Conservation (phyloP, 1,140 invertebrate genomes). For the Seison nebaliae region DNA sequence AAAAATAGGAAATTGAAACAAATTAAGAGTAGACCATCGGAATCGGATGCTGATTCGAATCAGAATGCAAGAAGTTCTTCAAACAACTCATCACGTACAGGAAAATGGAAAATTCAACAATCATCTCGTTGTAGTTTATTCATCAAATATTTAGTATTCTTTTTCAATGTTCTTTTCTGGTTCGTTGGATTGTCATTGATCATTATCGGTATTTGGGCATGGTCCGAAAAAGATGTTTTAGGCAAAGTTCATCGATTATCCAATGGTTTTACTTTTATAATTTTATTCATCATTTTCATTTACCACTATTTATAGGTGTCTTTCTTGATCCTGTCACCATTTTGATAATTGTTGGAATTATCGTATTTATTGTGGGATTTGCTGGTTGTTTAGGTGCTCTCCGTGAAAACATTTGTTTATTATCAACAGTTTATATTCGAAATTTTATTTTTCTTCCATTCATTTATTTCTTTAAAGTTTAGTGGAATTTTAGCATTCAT, state of each 20-base stretch:
- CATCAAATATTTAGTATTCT: conserved; percentile 10
- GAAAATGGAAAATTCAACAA: no score
- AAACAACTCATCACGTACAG: no score
- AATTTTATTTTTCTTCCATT: conserved; percentile 9
- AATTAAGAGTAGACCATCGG: no score
- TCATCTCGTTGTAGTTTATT: no score
- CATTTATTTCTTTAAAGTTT: conserved; percentile 43
- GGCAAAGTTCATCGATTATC: conserved; percentile 62
- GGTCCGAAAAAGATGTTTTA: conserved; percentile 83
- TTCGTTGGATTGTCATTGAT: conserved; percentile 53
- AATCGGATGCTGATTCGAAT: no score
- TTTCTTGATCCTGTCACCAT: conserved; percentile 79
- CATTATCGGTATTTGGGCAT: conserved; percentile 74
- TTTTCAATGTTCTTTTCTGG: conserved; percentile 11
- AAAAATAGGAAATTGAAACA: no score
- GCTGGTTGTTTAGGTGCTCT: conserved; percentile 73
- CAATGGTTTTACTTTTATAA: conserved; percentile 24
- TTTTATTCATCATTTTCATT: no score
- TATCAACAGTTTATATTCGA: conserved; percentile 35
- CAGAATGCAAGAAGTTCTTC: no score
- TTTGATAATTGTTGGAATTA: conserved; percentile 58
- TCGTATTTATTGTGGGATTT: conserved; percentile 78
- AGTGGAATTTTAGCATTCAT: conserved; percentile 64
- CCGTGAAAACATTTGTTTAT: conserved; percentile 39
- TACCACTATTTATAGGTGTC: conserved; percentile 20